These are phyloP conservation scores for Lycopodina hypogea DNA, from an alignment of 37 sponge, comb jelly and placozoan species.

Conservation along the genomic window DNA sequence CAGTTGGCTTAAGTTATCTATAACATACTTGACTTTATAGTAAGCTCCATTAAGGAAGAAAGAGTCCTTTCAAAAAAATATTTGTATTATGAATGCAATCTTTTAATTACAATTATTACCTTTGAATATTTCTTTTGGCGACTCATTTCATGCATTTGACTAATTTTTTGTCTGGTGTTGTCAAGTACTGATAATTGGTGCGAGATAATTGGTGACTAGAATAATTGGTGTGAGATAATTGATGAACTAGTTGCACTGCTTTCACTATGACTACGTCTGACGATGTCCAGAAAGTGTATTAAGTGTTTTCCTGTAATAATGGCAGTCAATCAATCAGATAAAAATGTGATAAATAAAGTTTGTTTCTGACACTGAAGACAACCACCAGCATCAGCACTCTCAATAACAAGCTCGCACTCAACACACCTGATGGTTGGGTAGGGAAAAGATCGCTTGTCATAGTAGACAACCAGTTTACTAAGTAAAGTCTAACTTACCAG, in stretches of 20 bases:
- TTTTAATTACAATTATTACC: not conserved
- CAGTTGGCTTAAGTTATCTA: too few relatives aligned
- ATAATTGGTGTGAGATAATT: too few relatives aligned
- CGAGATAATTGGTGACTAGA: too few relatives aligned
- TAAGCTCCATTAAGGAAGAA: too few relatives aligned
- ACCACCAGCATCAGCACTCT: not conserved
- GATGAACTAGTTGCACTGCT: not conserved
- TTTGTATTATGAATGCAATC: not conserved
- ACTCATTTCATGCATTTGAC: not conserved
- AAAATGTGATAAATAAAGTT: not conserved
- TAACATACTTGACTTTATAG: too few relatives aligned
- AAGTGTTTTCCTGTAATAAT: not conserved
- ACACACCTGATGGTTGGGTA: not conserved
- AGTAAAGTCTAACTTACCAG: too few relatives aligned
- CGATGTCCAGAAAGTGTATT: not conserved
- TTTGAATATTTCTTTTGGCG: not conserved
- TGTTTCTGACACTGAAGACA: not conserved
- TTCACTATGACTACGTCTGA: not conserved
- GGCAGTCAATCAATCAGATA: not conserved
- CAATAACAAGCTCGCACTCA: not conserved
- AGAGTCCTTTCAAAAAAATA: not conserved
- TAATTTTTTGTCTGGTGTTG: not conserved
- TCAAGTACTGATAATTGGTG: conserved; percentile 2
- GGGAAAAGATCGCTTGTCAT: not conserved
- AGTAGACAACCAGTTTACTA: not conserved